Percentiles rank a stretch among this genome's conserved stretches.
Evolutionary conservation across 2,888 invertebrate species (phyloP).

Genomic region (Acrobasis suavella): DNA sequence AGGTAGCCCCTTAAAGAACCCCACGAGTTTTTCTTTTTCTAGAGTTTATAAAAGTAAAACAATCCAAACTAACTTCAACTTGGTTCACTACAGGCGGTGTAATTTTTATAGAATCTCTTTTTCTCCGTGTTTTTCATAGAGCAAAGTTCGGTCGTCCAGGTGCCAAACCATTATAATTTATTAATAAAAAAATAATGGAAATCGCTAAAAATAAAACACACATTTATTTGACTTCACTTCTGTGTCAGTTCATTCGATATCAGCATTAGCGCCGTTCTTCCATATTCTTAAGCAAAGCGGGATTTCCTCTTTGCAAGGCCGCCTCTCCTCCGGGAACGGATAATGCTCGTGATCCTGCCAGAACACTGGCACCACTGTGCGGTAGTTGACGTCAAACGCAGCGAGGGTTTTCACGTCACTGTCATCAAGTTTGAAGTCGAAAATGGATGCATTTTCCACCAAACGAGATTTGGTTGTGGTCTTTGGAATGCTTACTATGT

Average conservation of each 20-base stretch:
- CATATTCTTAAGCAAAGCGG: slow-evolving; percentile 43
- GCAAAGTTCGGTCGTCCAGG: no score
- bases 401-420: slow-evolving; percentile 48
- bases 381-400: slow-evolving; percentile 56
- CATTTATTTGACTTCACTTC: neutral
- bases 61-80: slow-evolving; percentile 55
- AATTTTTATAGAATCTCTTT: no score
- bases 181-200: no score
- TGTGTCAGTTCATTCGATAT: slow-evolving; percentile 37
- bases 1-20: no score
- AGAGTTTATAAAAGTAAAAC: neutral
- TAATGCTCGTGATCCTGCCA: slow-evolving; percentile 54
- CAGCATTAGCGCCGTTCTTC: slow-evolving; percentile 49
- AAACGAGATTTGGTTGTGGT: slow-evolving; percentile 54
- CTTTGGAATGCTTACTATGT: slow-evolving; percentile 59
- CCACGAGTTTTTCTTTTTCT: no score
- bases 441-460: slow-evolving; percentile 63
- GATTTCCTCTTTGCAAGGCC: slow-evolving; percentile 34
- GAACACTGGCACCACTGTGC: slow-evolving; percentile 48
- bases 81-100: slow-evolving; percentile 84
- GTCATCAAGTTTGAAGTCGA: slow-evolving; percentile 57
- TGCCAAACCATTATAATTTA: no score
- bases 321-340: slow-evolving; percentile 50
- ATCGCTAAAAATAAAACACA: no score
- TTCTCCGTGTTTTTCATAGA: no score